Base-by-base conservation (phyloP, 2,113 vertebrate genomes). In the Synodontis membranacea region DNA sequence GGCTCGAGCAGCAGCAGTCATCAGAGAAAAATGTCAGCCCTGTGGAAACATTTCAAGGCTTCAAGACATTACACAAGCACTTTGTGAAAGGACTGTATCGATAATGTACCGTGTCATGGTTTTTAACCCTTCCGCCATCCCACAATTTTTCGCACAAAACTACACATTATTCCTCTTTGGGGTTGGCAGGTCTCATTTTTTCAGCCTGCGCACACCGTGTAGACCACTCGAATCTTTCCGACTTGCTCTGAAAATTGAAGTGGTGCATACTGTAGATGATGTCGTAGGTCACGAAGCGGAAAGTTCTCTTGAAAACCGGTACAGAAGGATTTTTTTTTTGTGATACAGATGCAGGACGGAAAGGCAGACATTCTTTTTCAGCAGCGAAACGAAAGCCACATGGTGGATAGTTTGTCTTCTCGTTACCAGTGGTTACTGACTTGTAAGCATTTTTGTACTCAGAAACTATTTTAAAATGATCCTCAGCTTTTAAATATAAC, bases 31-130 rank as follows among this genome's bases (percentile, higher is more conserved):
- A 75, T 75, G 72, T 75, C 42, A 44, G 42, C 42, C 44, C 72
- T 75, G 72, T 75, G 74, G 28, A 76, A 76, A 76, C 74, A 76
- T 76, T 76, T 50, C 74, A 52, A 50, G 44, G 74, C 50, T 76
- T 50, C 12, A 52, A 48, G 74, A 76, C 74, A 46, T 76, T n/a
- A 48, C 44, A 48, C 74, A 76, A 72, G 37, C 37, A 25, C 37
- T 11, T 42, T 72, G 68, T 72, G 68, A 72, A 42, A 72, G 8
- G 8, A 72, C 68, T 11, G 19, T 39, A 39, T 72, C 68, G 8
- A 42, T 23, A 72, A 23, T 72, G 19, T 39, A 42, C 37, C 25
- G 37, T 42, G 68, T 37, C 17, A 37, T 37, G 64, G 19, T 56
- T 21, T 56, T 56, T 64, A 31, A n/a, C 0, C 28, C 21, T 19